Evolutionary conservation across 2,888 invertebrate species (phyloP), one percentile per base, ranked within the genome.

Genomic region (Allacma fusca): DNA sequence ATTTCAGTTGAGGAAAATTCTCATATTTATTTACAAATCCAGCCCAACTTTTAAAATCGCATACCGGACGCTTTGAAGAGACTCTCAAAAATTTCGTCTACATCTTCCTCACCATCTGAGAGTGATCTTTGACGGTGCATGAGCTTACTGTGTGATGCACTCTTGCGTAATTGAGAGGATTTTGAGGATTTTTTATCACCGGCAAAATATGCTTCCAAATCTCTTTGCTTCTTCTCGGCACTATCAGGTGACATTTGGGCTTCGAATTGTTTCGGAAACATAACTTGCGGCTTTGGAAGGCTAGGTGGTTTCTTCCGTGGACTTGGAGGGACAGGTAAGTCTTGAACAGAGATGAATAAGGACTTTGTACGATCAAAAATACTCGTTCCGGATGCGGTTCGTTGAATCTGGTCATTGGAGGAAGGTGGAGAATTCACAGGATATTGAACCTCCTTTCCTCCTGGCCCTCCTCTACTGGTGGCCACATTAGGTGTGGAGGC

Each of bases 41-140:
- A 62, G 9, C n/a, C 24, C 62, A 24, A 26, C 23, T 26, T 62
- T 68, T 40, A 74, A 29, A 24, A n/a, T 16, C 34, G 34, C 80
- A 78, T 82, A 84, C 83, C 87, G 40, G 87, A 86, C 83, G 88
- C 87, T 81, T 87, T 88, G 89, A 95, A 93, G 85, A 95, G 90
- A 87, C 92, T 92, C 87, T 95, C 95, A 89, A 95, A 95, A 84
- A 94, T 94, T 88, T 92, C 92, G 86, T 95, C 95, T 80, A 94
- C 93, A 87, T 89, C 91, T 87, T 93, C 93, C 90, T 88, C 86
- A 86, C 79, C 77, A 80, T 81, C 81, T 77, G 83, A 79, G 74
- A 76, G 76, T 72, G 83, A 80, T 76, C 80, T 78, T 80, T 82
- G 82, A 73, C 82, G 67, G 78, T 82, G 77, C 83, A 81, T 82